Conservation (phyloP, 2,888 invertebrate species). For the Callyntrura sp. region DNA sequence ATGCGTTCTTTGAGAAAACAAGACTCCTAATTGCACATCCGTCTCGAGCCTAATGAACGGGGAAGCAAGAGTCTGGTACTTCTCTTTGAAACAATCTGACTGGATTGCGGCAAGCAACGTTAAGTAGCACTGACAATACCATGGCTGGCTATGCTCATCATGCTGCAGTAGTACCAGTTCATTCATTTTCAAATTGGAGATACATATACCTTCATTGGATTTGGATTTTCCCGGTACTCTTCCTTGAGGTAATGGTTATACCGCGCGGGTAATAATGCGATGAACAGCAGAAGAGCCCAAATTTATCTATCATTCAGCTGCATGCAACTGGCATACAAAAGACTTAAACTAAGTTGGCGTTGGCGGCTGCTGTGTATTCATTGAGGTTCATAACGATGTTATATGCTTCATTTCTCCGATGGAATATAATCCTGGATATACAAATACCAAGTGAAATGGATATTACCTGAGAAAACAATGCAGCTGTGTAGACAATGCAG, state of each 20-base stretch:
- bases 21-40: slow-evolving; percentile 74
- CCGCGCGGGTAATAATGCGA: slow-evolving; percentile 46
- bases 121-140: neutral
- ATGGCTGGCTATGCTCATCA: too few species aligned
- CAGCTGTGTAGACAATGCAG: neutral
- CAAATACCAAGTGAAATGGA: neutral
- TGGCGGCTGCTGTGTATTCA: neutral
- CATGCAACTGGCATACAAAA: slow-evolving; percentile 52
- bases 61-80: slow-evolving; percentile 37
- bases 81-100: slow-evolving; percentile 24
- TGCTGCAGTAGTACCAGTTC: slow-evolving; percentile 24
- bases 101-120: too few species aligned
- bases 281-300: slow-evolving; percentile 54
- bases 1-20: slow-evolving; percentile 69
- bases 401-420: slow-evolving; percentile 9
- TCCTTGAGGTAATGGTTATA: neutral
- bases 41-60: slow-evolving; percentile 72
- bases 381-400: slow-evolving; percentile 17
- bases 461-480: neutral
- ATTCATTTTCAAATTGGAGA: slow-evolving; percentile 25
- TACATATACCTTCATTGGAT: neutral
- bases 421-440: neutral
- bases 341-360: neutral
- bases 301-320: slow-evolving; percentile 38
- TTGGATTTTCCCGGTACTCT: neutral